Percentiles rank a stretch among this genome's conserved stretches.
Evolutionary conservation across 2,797 vertebrate species (phyloP).

Genomic region (Spondyliosoma cantharus): DNA sequence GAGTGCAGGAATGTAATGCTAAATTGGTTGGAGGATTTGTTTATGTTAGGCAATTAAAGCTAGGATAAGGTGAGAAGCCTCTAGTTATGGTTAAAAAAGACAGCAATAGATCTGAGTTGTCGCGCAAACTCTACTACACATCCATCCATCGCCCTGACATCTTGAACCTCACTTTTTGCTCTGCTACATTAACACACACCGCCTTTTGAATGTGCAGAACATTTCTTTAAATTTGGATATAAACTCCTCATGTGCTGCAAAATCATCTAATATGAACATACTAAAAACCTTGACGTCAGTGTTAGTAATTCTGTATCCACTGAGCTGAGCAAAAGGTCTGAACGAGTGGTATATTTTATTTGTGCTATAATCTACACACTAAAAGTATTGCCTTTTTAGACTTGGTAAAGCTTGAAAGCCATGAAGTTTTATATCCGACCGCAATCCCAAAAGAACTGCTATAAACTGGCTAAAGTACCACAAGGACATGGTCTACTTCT

Average conservation of each 20-base stretch:
- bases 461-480: conserved; percentile 8
- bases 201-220: too few species aligned
- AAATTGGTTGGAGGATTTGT: not conserved
- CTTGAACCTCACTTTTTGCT: too few species aligned
- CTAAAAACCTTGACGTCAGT: not conserved
- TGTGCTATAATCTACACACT: conserved; percentile 4
- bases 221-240: too few species aligned
- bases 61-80: not conserved
- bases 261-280: too few species aligned
- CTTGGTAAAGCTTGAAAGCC: not conserved
- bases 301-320: not conserved
- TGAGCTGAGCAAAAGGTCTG: not conserved
- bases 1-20: too few species aligned
- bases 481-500: not conserved
- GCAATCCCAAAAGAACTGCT: conserved; percentile 20
- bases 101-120: too few species aligned
- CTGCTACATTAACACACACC: too few species aligned
- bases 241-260: too few species aligned
- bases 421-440: not conserved
- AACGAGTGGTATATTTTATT: not conserved
- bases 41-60: not conserved
- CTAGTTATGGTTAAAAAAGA: too few species aligned
- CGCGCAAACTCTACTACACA: too few species aligned
- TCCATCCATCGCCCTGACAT: too few species aligned
- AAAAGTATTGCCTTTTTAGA: not conserved